Evolutionary conservation across 1,140 invertebrate species (phyloP).

Genomic region (Drosophila arizonae): DNA sequence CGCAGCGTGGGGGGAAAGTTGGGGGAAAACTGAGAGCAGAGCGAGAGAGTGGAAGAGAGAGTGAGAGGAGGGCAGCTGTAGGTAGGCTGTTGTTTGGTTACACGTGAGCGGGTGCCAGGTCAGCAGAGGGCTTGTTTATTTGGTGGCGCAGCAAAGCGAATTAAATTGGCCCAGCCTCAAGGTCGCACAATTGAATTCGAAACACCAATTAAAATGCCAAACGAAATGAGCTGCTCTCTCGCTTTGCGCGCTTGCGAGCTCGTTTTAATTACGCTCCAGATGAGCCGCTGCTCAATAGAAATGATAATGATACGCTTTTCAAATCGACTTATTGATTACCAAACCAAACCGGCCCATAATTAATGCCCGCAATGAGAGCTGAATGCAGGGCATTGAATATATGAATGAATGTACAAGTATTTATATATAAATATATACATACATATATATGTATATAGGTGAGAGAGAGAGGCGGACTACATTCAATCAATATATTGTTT

Average conservation of each 20-base stretch:
- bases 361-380: conserved; percentile 2
- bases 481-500: no score
- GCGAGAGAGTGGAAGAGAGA: no score
- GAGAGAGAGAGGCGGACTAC: no score
- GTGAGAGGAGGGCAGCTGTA: background rate
- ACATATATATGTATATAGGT: no score
- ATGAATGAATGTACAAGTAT: no score
- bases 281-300: conserved; percentile 22
- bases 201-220: conserved; percentile 39
- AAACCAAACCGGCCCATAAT: background rate
- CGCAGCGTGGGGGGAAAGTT: conserved; percentile 25
- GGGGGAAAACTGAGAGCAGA: no score
- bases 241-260: background rate
- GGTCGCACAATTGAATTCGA: conserved; percentile 49
- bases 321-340: conserved; percentile 34
- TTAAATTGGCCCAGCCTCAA: conserved; percentile 37
- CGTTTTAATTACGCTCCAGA: conserved; percentile 23
- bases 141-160: conserved; percentile 30
- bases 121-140: conserved; percentile 40
- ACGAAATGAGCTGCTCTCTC: conserved; percentile 30
- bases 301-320: conserved; percentile 34
- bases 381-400: background rate
- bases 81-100: conserved; percentile 17
- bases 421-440: no score
- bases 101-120: conserved; percentile 43